Conservation (phyloP, 2,113 vertebrate genomes). For the Semnopithecus entellus region DNA sequence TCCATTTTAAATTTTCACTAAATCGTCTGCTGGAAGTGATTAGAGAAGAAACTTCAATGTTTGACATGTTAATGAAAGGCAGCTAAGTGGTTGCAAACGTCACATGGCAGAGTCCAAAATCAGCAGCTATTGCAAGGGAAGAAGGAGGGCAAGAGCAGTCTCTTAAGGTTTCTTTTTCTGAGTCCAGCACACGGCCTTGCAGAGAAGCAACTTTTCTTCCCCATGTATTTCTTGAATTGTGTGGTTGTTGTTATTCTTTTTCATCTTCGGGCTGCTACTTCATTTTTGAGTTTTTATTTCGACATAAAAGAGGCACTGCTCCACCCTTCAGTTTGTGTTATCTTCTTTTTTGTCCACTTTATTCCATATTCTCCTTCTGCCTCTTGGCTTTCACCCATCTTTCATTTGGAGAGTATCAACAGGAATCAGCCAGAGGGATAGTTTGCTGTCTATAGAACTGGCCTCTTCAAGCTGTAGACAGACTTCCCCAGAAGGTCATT, state of each 20-base stretch:
- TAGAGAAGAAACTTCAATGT: background rate
- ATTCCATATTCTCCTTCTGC: background rate
- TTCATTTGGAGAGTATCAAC: background rate
- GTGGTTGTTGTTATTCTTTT: background rate
- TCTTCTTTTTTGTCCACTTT: background rate
- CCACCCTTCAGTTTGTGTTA: background rate
- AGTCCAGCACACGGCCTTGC: background rate
- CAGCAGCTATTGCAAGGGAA: background rate
- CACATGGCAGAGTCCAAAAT: background rate
- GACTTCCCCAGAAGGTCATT: background rate
- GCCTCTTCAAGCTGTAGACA: background rate
- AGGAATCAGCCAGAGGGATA: background rate
- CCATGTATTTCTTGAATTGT: background rate
- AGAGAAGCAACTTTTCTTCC: background rate
- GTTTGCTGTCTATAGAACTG: background rate
- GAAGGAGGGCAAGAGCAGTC: background rate
- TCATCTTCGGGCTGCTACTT: background rate
- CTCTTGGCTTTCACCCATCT: background rate
- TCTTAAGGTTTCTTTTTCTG: background rate
- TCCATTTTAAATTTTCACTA: background rate
- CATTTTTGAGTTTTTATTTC: background rate
- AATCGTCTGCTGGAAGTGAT: background rate
- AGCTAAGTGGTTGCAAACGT: background rate
- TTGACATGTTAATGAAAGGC: background rate
- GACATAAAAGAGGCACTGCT: background rate